Percentiles rank a stretch among this genome's conserved stretches.
These are phyloP conservation scores for Dinoponera quadriceps DNA, from an alignment of 1,140 invertebrate genomes.

Conservation along the genomic window DNA sequence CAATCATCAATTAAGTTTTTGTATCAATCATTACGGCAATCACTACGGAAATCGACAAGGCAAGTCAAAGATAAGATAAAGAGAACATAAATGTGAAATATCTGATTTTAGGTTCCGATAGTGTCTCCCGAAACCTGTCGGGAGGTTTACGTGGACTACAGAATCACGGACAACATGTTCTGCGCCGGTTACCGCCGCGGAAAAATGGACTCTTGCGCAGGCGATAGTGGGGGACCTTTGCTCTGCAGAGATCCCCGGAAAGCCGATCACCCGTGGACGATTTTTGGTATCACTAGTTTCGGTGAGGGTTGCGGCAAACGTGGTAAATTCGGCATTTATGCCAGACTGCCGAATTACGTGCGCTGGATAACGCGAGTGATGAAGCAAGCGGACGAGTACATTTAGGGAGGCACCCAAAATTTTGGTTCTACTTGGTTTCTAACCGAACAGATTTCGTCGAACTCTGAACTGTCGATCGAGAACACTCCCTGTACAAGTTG, in stretches of 20 bases:
- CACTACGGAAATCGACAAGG: no score
- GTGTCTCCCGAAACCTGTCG: constrained; percentile 92
- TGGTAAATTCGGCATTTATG: constrained; percentile 97
- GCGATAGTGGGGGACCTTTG: constrained; percentile 95
- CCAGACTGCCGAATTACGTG: constrained; percentile 94
- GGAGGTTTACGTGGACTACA: constrained; percentile 91
- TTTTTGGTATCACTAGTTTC: constrained; percentile 97
- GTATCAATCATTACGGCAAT: no score
- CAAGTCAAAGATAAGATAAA: no score
- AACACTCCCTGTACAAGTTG: no score
- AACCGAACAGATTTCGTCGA: no score
- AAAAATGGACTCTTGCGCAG: constrained; percentile 94
- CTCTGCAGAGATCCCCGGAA: constrained; percentile 88
- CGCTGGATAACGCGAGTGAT: constrained; percentile 92
- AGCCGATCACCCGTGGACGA: constrained; percentile 88
- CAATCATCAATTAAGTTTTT: no score
- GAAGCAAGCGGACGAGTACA: constrained; percentile 76
- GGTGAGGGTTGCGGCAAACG: constrained; percentile 96
- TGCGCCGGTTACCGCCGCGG: constrained; percentile 93
- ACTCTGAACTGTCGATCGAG: no score
- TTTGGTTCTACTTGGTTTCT: no score
- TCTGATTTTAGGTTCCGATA: constrained; percentile 89
- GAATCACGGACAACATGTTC: constrained; percentile 95
- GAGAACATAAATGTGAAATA: no score
- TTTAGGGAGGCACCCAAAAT: constrained; percentile 19